These are phyloP conservation scores for Anarrhichthys ocellatus DNA, from an alignment of 2,113 vertebrate genomes.

Conservation along the genomic window DNA sequence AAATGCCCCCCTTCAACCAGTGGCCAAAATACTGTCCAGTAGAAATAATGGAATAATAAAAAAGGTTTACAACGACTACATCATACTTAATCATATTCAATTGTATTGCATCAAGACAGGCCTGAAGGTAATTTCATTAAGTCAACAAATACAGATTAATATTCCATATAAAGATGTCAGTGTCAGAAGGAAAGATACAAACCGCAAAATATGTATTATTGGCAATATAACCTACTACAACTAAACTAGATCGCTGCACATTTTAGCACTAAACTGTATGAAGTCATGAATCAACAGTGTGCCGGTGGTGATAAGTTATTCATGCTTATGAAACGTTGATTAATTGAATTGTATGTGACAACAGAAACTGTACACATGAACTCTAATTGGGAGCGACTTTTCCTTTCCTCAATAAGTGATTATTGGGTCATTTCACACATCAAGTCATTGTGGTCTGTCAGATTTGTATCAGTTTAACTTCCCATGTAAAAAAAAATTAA, in stretches of 20 bases:
- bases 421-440: conserved; percentile 46
- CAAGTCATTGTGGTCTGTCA: conserved; percentile 23
- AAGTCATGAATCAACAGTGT: conserved; percentile 28
- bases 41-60: conserved; percentile 61
- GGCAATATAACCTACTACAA: neutral
- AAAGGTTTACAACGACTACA: conserved; percentile 57
- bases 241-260: neutral
- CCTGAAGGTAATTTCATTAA: conserved; percentile 26
- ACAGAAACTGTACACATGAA: conserved; percentile 30
- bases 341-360: conserved; percentile 50
- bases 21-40: conserved; percentile 61
- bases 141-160: conserved; percentile 7
- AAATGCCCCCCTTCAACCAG: neutral
- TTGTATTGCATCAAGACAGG: conserved; percentile 14
- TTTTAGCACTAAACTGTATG: neutral
- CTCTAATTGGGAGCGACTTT: conserved; percentile 50
- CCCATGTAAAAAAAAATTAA: conserved; percentile 15
- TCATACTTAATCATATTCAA: conserved; percentile 51
- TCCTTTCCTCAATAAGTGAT: conserved; percentile 34
- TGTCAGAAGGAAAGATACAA: neutral
- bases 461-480: conserved; percentile 12
- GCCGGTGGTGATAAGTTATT: conserved; percentile 52
- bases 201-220: neutral
- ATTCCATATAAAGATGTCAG: conserved; percentile 14
- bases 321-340: conserved; percentile 62